These are phyloP conservation scores for Calidris pygmaea DNA, from an alignment of 2,113 vertebrate species.

Conservation along the genomic window DNA sequence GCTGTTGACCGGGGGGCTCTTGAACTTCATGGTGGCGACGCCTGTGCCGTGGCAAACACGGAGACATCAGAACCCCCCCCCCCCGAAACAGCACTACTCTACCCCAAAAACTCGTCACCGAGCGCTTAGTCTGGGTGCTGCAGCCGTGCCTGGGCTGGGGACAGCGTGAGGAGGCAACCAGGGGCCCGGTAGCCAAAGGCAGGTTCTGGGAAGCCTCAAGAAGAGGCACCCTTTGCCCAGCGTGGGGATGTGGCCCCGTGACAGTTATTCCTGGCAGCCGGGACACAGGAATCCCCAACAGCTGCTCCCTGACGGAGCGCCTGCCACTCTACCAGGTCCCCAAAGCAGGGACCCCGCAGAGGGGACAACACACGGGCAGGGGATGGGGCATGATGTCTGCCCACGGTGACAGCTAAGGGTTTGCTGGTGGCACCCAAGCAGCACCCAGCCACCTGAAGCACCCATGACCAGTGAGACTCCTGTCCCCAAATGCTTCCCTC, in stretches of 20 bases:
- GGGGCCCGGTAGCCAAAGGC: not conserved
- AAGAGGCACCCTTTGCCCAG: not conserved
- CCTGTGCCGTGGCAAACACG: conserved; percentile 67
- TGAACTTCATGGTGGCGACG: conserved; percentile 82
- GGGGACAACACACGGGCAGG: rapidly evolving
- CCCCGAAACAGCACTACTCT: not conserved
- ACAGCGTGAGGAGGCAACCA: rapidly evolving
- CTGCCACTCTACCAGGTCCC: not conserved
- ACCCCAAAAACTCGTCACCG: rapidly evolving
- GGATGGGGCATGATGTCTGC: not conserved
- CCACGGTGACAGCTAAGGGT: not conserved
- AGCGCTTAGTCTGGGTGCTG: not conserved
- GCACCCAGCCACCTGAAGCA: not conserved
- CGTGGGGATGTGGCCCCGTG: rapidly evolving
- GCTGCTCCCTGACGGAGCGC: not conserved
- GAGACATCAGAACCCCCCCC: not conserved
- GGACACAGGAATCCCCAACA: not conserved
- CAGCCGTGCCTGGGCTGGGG: not conserved
- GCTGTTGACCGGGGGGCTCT: conserved; percentile 91
- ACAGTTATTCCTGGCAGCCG: not conserved
- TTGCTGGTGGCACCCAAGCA: not conserved
- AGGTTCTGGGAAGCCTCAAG: not conserved
- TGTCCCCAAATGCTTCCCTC: rapidly evolving
- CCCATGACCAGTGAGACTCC: rapidly evolving
- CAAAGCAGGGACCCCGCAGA: not conserved